Base-by-base conservation (phyloP, 2,113 vertebrate genomes). In the Tachycineta bicolor region DNA sequence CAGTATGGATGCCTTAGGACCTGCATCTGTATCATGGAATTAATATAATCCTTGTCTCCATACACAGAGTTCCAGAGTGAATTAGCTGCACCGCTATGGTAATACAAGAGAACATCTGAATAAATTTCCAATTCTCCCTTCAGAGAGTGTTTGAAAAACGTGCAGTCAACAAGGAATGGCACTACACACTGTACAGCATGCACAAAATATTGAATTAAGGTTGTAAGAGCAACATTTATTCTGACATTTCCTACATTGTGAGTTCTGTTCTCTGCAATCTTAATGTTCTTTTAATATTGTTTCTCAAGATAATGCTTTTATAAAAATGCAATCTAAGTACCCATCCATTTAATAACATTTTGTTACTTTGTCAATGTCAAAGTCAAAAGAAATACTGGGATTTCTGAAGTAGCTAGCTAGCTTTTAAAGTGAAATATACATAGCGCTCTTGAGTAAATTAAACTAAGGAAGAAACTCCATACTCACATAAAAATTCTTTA, bases 51-150 rank as follows among this genome's bases (percentile, higher is more conserved):
- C 50, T 63, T 80, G 49, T 68, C 31, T 23, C 84, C 29, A 23
- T 75, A 55, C 11, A 55, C 50, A 44, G 71, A 25, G 39, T 70
- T 83, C 60, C 69, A 47, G 0, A 3, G 34, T 43, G 60, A 87
- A 81, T 84, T 94, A 87, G 41, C 34, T 2, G 1, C 16, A 55
- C 26, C 44, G n/a, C 34, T 84, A 16, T 4, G n/a, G 76, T 58
- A 89, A 77, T 62, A 34, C 26, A 78, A 59, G 67, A 83, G 8
- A 81, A 14, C 12, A 67, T 52, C 52, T 62, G 52, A 75, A 81
- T 89, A 83, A 74, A 91, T 69, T 89, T 87, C 37, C 47, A 75
- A 2, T 68, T 90, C n/a, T 69, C 29, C n/a, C 24, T 93, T 96
- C 76, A 75, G 47, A 89, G 59, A 43, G 4, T 16, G 33, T 81